Conservation (phyloP, 2,888 invertebrate genomes). For the Ophion ventricosus region DNA sequence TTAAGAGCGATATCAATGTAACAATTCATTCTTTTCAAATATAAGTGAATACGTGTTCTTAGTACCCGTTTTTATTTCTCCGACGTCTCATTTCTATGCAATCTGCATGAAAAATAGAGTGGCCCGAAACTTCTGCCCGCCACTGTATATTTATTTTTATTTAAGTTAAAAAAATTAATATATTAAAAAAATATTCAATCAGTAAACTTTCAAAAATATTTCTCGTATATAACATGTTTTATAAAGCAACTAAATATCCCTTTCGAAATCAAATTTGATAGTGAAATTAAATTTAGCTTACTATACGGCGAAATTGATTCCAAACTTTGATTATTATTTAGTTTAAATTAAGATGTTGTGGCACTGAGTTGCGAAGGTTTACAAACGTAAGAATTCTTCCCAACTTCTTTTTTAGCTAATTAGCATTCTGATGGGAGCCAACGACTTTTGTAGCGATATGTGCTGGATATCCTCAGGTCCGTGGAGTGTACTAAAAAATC, state of each 20-base stretch:
- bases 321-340: too few relatives aligned
- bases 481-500: slow-evolving; percentile 82
- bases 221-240: too few relatives aligned
- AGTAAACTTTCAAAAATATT: too few relatives aligned
- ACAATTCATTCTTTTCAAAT: slow-evolving; percentile 11
- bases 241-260: too few relatives aligned
- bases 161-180: too few relatives aligned
- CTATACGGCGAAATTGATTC: too few relatives aligned
- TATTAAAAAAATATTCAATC: too few relatives aligned
- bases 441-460: slow-evolving; percentile 86
- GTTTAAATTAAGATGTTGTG: too few relatives aligned
- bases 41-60: slow-evolving; percentile 4
- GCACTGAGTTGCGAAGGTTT: too few relatives aligned
- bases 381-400: too few relatives aligned
- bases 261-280: too few relatives aligned
- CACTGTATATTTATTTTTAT: neutral
- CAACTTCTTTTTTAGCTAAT: slow-evolving; percentile 82
- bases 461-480: slow-evolving; percentile 83
- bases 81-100: neutral
- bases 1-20: neutral
- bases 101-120: neutral
- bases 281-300: too few relatives aligned
- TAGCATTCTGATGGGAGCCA: slow-evolving; percentile 86
- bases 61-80: neutral
- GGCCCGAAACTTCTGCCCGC: neutral